These are phyloP conservation scores for Peromyscus leucopus DNA, from an alignment of 2,113 vertebrate species.

Conservation along the genomic window DNA sequence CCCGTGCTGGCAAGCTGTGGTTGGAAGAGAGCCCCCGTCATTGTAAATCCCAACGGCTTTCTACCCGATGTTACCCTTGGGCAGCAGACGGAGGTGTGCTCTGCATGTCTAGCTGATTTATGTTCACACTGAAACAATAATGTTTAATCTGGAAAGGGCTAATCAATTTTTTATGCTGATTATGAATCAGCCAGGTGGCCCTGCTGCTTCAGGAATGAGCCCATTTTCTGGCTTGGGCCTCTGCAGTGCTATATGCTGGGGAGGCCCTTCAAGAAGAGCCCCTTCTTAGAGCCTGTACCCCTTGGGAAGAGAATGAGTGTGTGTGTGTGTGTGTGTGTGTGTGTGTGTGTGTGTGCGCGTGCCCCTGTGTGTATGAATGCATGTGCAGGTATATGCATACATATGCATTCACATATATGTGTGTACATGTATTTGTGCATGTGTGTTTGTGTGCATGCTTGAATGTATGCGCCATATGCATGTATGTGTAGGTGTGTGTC, in stretches of 20 bases:
- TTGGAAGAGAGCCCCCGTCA: not conserved
- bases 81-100: conserved; percentile 71
- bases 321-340: not conserved
- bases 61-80: conserved; percentile 1
- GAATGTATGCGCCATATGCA: not conserved
- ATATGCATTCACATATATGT: not conserved
- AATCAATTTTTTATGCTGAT: conserved; percentile 93
- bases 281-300: conserved; percentile 40
- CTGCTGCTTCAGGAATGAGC: conserved; percentile 86
- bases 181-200: conserved; percentile 92
- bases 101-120: conserved; percentile 86
- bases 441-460: not conserved
- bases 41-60: not conserved
- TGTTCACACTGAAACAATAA: conserved; percentile 90
- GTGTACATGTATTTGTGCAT: not conserved
- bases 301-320: conserved; percentile 35
- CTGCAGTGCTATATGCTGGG: conserved; percentile 82
- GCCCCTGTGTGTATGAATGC: rapidly evolving
- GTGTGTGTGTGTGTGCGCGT: rapidly evolving
- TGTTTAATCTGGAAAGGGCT: conserved; percentile 92
- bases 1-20: not conserved
- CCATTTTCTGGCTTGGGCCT: conserved; percentile 83
- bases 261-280: conserved; percentile 70
- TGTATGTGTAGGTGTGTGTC: not conserved
- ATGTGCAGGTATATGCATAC: not conserved